A percentile compares a stretch with the other conserved stretches of the same genome.
phyloP scores from a whole-genome alignment of 2,113 vertebrate species.

The Malurus alboscapulatus region DNA sequence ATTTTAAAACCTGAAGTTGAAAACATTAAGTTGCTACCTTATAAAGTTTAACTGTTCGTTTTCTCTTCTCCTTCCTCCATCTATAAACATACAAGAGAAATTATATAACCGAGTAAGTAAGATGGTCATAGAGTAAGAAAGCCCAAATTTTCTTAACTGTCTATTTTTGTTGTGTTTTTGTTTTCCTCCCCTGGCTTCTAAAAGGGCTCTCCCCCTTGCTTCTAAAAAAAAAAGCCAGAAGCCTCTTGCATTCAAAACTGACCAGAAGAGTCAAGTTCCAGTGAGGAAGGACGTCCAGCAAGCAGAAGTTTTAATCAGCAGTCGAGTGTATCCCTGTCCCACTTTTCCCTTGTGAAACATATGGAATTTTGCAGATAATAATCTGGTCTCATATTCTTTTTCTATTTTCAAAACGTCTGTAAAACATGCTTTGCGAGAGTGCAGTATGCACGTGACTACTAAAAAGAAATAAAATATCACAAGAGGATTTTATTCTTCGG shows the following conservation, averaged over 20 bases:
- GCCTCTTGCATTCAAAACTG: not conserved
- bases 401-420: not conserved
- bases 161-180: not conserved
- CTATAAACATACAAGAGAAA: not conserved
- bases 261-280: not conserved
- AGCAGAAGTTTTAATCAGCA: not conserved
- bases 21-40: not conserved
- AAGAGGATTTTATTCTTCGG: not conserved
- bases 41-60: not conserved
- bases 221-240: not conserved
- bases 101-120: not conserved
- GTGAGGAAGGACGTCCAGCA: not conserved
- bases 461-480: not conserved
- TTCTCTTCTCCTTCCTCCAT: not conserved
- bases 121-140: not conserved
- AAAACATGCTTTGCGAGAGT: not conserved
- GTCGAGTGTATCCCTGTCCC: not conserved
- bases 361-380: not conserved
- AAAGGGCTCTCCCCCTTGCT: not conserved
- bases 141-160: too few relatives aligned
- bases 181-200: not conserved
- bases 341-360: not conserved
- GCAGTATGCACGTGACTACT: not conserved
- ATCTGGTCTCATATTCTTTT: not conserved
- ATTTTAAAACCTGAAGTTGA: not conserved